These are phyloP conservation scores for Sander vitreus DNA, from an alignment of 2,113 vertebrate species.

Conservation along the genomic window DNA sequence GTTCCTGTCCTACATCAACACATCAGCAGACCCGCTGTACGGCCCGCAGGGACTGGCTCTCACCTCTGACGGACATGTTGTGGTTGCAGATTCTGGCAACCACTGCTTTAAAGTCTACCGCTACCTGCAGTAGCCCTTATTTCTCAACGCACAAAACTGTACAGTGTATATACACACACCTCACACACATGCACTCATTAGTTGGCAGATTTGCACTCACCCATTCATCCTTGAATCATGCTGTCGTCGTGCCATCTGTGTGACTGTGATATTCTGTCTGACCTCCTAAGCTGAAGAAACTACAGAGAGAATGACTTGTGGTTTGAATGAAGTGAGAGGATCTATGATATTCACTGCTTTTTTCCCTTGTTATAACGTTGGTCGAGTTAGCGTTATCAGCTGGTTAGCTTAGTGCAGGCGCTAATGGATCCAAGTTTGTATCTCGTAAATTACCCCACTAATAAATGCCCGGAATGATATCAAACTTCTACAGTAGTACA, in stretches of 20 bases:
- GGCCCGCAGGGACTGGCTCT: conserved; percentile 97
- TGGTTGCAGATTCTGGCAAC: conserved; percentile 98
- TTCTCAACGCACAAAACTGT: conserved; percentile 31
- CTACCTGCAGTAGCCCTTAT: conserved; percentile 89
- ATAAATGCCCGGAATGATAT: too few relatives aligned
- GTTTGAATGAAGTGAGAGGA: conserved; percentile 36
- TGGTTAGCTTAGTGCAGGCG: too few relatives aligned
- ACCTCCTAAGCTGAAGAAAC: conserved; percentile 12
- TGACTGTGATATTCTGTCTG: conserved; percentile 19
- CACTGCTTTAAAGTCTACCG: conserved; percentile 99
- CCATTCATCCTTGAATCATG: conserved; percentile 27
- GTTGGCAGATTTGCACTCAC: conserved; percentile 39
- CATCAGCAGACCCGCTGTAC: conserved; percentile 96
- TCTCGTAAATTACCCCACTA: too few relatives aligned
- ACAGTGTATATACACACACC: conserved; percentile 1
- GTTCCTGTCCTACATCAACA: conserved; percentile 98
- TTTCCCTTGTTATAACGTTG: too few relatives aligned
- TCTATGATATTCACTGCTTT: neutral
- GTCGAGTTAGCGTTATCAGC: too few relatives aligned
- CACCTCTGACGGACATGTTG: conserved; percentile 95
- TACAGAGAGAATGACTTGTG: neutral
- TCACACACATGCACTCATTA: neutral
- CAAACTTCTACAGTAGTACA: too few relatives aligned
- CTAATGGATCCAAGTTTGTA: too few relatives aligned
- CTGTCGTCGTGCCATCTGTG: conserved; percentile 59